A percentile compares a stretch with the other conserved stretches of the same genome.
Evolutionary conservation across 2,797 vertebrate genomes (phyloP).

Genomic region (Ctenopoma multispine): DNA sequence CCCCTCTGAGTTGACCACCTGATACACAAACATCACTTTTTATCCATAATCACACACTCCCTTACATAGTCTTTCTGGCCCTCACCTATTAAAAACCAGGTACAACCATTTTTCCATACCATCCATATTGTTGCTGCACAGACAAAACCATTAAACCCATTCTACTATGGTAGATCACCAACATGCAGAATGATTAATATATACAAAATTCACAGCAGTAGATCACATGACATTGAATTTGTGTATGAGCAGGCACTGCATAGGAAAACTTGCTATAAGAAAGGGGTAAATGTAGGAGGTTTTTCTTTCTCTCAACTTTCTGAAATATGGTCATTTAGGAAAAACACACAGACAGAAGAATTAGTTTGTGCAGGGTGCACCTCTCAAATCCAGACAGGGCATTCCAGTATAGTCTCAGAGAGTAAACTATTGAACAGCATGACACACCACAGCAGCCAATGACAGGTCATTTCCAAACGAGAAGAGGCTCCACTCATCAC

Average conservation of each 20-base stretch:
- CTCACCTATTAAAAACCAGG: constrained; percentile 18
- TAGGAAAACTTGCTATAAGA: constrained; percentile 67
- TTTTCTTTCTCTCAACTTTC: constrained; percentile 66
- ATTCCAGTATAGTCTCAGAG: constrained; percentile 70
- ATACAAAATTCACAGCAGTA: constrained; percentile 45
- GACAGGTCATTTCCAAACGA: constrained; percentile 69
- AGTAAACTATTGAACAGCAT: constrained; percentile 92
- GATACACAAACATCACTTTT: constrained; percentile 84
- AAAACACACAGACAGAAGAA: constrained; percentile 68
- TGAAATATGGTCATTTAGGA: constrained; percentile 66
- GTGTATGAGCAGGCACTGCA: constrained; percentile 53
- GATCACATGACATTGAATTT: constrained; percentile 59
- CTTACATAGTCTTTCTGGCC: constrained; percentile 3
- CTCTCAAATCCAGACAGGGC: constrained; percentile 63
- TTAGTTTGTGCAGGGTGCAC: constrained; percentile 74
- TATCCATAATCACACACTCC: constrained; percentile 61
- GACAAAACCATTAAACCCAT: constrained; percentile 42
- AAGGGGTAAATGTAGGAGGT: constrained; percentile 67
- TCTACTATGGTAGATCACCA: constrained; percentile 45
- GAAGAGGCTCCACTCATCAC: constrained; percentile 56
- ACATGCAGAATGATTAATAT: constrained; percentile 69
- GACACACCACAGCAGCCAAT: constrained; percentile 96
- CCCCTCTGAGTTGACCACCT: constrained; percentile 98
- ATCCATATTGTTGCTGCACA: constrained; percentile 35
- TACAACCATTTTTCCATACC: constrained; percentile 29